Percentiles rank a stretch among this genome's conserved stretches.
Conservation (phyloP, 2,888 invertebrate species). For the Catocala sponsa region DNA sequence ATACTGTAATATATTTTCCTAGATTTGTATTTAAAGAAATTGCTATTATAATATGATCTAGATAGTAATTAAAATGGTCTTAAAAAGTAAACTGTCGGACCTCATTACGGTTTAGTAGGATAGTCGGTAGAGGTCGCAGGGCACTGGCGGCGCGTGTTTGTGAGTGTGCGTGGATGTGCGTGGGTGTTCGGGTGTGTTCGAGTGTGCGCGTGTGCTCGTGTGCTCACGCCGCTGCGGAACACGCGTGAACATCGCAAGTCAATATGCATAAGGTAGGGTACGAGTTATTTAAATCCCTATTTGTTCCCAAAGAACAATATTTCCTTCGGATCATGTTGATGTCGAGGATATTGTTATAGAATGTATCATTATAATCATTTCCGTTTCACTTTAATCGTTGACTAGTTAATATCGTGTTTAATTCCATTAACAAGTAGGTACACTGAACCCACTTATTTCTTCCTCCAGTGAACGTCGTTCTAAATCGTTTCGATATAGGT, state of each 20-base stretch:
- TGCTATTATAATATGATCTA: conserved; percentile 27
- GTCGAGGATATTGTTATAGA: conserved; percentile 30
- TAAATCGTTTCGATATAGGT: conserved; percentile 44
- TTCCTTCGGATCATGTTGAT: conserved; percentile 30
- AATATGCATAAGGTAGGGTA: background rate
- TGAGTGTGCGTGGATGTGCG: too few species aligned
- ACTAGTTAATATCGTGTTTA: conserved; percentile 32
- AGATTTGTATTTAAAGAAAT: conserved; percentile 50
- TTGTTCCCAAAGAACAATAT: conserved; percentile 48
- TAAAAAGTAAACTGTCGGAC: conserved; percentile 37
- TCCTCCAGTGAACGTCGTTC: conserved; percentile 47
- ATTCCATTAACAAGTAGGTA: conserved; percentile 33
- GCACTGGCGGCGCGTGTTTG: background rate
- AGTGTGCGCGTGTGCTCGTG: too few species aligned
- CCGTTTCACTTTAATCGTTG: conserved; percentile 28
- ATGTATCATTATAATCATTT: conserved; percentile 44
- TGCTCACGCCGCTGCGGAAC: too few species aligned
- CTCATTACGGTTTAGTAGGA: background rate
- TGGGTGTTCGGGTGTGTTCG: too few species aligned
- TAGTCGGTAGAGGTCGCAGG: conserved; percentile 2
- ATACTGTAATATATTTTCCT: conserved; percentile 56
- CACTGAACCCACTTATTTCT: conserved; percentile 29
- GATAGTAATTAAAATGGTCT: conserved; percentile 45
- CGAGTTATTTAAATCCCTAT: conserved; percentile 26
- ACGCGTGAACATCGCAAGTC: too few species aligned